Evolutionary conservation across 2,113 vertebrate species (phyloP), one percentile per base, ranked within the genome.

Genomic region (Corydoras maculifer): DNA sequence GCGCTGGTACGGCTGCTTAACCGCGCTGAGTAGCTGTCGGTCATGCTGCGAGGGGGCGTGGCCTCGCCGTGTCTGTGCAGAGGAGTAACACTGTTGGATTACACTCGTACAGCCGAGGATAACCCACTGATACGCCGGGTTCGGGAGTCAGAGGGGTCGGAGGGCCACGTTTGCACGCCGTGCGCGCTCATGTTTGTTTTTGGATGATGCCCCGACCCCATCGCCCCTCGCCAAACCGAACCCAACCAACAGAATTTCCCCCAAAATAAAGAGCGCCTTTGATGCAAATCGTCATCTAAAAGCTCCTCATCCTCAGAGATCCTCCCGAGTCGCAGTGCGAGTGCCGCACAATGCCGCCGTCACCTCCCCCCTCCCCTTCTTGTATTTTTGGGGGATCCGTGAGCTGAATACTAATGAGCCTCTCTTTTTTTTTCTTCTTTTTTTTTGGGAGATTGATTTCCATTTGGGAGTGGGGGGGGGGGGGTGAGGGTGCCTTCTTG

Each of bases 401-500:
- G 67, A 69, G 43, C 57, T 31, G 67, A 69, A 69, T 69, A 69
- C 43, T 59, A 60, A 69, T 69, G 58, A 69, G 67, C 9, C 2
- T 49, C n/a, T 30, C n/a, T 60, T 25, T 25, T 25, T 25, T 25
- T 25, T 25, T 25, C 2, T 25, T 25, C 2, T 25, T 25, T 66
- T 32, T 48, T 15, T 2, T 54, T 54, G 35, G 59, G 29, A 30
- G 67, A 60, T 60, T 69, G 67, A 69, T 69, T 69, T 69, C 57
- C 35, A 69, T 59, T 59, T 49, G 67, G 6, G 30, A 59, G 18
- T 8, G 13, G 35, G 18, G 18, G 18, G 13, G 35, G 18, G 18
- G 18, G 18, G 57, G 49, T 13, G 25, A 50, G 67, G 58, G 58
- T 25, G 15, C 25, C 32, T 10, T 31, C 25, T 55, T 10, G 10